A percentile compares a stretch with the other conserved stretches of the same genome.
phyloP scores from a whole-genome alignment of 2,797 vertebrate genomes.

The Alca torda region DNA sequence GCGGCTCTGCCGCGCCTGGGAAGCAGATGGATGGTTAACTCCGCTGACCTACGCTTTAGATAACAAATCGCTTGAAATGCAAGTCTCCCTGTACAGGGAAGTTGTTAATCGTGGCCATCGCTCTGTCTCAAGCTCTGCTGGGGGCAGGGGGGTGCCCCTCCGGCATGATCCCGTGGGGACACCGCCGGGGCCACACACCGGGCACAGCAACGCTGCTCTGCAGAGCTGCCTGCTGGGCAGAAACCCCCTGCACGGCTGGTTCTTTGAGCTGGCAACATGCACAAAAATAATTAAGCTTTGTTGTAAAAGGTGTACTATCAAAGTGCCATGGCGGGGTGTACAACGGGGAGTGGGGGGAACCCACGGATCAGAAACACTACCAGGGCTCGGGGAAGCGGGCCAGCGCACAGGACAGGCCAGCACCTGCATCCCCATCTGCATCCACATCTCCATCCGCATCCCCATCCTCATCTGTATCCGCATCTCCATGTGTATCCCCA shows the following conservation, averaged over 20 bases:
- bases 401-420: accelerated
- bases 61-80: not conserved
- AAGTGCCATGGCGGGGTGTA: not conserved
- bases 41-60: not conserved
- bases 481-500: not conserved
- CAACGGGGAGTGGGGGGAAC: accelerated
- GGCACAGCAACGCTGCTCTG: not conserved
- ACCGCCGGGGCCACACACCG: accelerated
- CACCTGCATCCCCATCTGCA: not conserved
- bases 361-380: accelerated
- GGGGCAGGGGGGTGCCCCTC: accelerated
- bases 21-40: not conserved
- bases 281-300: not conserved
- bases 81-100: not conserved
- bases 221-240: not conserved
- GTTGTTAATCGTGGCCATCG: accelerated
- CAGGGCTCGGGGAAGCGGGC: not conserved
- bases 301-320: not conserved
- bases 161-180: not conserved
- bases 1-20: not conserved
- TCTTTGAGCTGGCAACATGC: not conserved
- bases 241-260: not conserved
- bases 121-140: not conserved
- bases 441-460: not conserved
- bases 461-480: not conserved